Percentiles rank a stretch among this genome's conserved stretches.
Evolutionary conservation across 2,113 vertebrate species (phyloP).

Genomic region (Prietella phreatophila): DNA sequence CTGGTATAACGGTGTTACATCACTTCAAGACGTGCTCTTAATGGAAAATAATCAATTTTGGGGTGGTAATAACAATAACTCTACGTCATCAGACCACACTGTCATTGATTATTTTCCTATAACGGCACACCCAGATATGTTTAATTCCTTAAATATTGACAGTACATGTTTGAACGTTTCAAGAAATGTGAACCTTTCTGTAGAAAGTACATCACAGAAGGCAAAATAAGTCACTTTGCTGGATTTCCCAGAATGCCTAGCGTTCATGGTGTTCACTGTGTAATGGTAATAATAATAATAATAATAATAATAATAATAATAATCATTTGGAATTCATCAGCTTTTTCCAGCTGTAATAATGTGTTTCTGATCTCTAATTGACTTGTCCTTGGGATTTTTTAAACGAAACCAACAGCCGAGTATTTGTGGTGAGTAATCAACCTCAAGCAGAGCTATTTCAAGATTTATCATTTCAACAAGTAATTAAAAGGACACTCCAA

Average conservation of each 20-base stretch:
- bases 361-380: not conserved
- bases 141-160: not conserved
- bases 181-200: not conserved
- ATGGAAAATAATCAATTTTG: not conserved
- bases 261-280: not conserved
- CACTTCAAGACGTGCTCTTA: not conserved
- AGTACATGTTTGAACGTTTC: not conserved
- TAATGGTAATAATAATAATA: not conserved
- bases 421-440: conserved; percentile 24
- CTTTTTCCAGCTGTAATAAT: not conserved
- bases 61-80: not conserved
- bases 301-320: conserved; percentile 9
- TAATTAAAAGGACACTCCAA: conserved; percentile 18
- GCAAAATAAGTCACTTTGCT: not conserved
- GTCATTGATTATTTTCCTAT: not conserved
- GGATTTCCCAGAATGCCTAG: not conserved
- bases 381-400: not conserved
- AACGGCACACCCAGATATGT: not conserved
- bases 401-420: conserved; percentile 17
- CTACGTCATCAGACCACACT: not conserved
- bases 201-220: not conserved
- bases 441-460: conserved; percentile 27
- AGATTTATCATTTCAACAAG: conserved; percentile 35
- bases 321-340: not conserved
- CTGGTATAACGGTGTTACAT: not conserved